Percentiles rank a stretch among this genome's conserved stretches.
phyloP scores from a whole-genome alignment of 2,113 vertebrate genomes.

The Oreotrochilus melanogaster region DNA sequence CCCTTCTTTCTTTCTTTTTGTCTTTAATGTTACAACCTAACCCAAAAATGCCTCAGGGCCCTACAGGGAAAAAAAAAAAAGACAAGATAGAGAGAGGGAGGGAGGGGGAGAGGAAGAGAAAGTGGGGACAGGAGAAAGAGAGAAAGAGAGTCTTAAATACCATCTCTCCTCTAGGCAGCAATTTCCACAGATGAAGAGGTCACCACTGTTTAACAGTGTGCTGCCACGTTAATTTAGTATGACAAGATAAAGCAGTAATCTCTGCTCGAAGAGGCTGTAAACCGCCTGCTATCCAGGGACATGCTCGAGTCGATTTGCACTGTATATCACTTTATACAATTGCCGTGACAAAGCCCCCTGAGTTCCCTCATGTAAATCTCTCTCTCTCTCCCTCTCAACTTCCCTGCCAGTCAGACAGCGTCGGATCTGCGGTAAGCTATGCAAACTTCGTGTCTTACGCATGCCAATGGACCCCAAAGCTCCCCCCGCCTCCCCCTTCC shows the following conservation, averaged over 20 bases:
- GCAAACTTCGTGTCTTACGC: constrained; percentile 77
- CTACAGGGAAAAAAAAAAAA: not conserved
- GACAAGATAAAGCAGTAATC: constrained; percentile 99
- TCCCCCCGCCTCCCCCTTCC: constrained; percentile 37
- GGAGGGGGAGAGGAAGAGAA: not conserved
- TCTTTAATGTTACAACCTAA: constrained; percentile 67
- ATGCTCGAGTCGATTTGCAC: constrained; percentile 85
- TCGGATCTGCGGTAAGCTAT: constrained; percentile 73
- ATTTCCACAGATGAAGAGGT: constrained; percentile 93
- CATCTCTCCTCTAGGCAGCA: constrained; percentile 78
- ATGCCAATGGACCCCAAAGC: constrained; percentile 72
- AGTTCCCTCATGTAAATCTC: constrained; percentile 86
- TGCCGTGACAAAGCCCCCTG: constrained; percentile 86
- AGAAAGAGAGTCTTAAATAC: constrained; percentile 69
- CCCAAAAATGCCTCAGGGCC: constrained; percentile 60
- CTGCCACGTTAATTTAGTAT: constrained; percentile 92
- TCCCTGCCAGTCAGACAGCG: constrained; percentile 79
- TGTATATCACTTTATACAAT: constrained; percentile 90
- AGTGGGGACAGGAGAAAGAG: not conserved
- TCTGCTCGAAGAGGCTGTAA: constrained; percentile 81
- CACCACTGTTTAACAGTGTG: constrained; percentile 85
- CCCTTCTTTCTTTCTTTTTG: constrained; percentile 44
- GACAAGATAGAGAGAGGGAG: not conserved
- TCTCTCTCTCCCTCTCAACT: constrained; percentile 74
- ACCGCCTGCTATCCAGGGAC: constrained; percentile 83